phyloP scores from a whole-genome alignment of 2,888 invertebrate genomes.

The Campoletis raptor region DNA sequence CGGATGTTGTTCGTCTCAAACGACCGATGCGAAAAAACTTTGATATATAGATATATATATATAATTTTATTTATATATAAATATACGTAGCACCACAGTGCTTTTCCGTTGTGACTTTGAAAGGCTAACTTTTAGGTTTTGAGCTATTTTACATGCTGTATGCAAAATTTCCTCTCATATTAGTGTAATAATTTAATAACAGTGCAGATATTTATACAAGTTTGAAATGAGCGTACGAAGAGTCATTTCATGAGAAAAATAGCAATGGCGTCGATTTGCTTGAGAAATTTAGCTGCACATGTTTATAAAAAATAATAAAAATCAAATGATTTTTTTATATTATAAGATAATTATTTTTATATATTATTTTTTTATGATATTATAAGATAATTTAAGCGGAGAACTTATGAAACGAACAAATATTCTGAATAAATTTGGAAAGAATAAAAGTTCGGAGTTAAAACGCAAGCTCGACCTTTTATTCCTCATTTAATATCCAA shows the following conservation, averaged over 20 bases:
- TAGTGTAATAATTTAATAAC: not conserved
- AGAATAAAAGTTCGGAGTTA: constrained; percentile 13
- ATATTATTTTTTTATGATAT: too few relatives aligned
- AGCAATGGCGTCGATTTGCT: constrained; percentile 73
- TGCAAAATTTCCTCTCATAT: not conserved
- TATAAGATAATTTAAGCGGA: not conserved
- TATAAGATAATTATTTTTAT: not conserved
- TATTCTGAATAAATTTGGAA: not conserved
- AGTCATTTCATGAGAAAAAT: constrained; percentile 46
- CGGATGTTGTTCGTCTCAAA: constrained; percentile 76
- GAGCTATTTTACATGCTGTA: not conserved
- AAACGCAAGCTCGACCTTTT: constrained; percentile 1
- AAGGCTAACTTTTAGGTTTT: not conserved
- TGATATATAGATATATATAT: constrained; percentile 1
- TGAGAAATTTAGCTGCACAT: constrained; percentile 50
- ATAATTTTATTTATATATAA: not conserved
- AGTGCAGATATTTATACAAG: constrained; percentile 1
- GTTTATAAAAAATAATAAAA: not conserved
- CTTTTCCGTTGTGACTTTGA: not conserved
- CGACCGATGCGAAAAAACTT: constrained; percentile 86
- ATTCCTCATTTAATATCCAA: constrained; percentile 28
- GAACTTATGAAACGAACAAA: not conserved
- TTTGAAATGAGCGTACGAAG: constrained; percentile 37
- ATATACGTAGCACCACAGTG: constrained; percentile 72
- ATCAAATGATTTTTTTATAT: too few relatives aligned